Evolutionary conservation across 35 echinoderm and acorn worm genomes (phyloP).

Genomic region (Hemicentrotus pulcherrimus): DNA sequence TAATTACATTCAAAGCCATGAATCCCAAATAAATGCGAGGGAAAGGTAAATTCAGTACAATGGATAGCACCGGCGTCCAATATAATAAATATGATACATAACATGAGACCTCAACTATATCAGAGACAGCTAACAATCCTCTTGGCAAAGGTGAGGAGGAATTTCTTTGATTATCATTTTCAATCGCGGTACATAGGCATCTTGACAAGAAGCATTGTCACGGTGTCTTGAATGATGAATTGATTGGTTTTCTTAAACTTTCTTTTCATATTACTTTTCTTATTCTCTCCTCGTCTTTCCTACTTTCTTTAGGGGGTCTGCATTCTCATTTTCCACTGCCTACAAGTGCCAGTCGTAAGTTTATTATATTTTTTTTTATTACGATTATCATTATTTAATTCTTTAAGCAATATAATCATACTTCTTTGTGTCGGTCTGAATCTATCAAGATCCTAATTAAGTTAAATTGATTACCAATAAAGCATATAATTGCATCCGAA

Average conservation of each 20-base stretch:
- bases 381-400: neutral
- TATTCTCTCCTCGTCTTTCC: neutral
- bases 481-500: neutral
- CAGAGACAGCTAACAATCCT: no score
- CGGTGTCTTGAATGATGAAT: no score
- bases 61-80: no score
- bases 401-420: neutral
- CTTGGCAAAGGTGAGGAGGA: no score
- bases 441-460: neutral
- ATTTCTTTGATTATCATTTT: no score
- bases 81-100: no score
- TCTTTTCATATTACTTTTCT: neutral
- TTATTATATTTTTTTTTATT: neutral
- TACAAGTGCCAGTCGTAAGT: slow-evolving; percentile 42
- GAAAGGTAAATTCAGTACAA: no score
- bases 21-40: no score
- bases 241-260: neutral
- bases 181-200: no score
- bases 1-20: no score
- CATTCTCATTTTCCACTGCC: slow-evolving; percentile 43
- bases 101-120: no score
- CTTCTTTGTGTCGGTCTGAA: neutral
- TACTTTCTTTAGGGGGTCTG: slow-evolving; percentile 30
- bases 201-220: no score
- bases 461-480: neutral